Evolutionary conservation across 1,140 invertebrate genomes (phyloP).

Genomic region (Drosophila mayri): DNA sequence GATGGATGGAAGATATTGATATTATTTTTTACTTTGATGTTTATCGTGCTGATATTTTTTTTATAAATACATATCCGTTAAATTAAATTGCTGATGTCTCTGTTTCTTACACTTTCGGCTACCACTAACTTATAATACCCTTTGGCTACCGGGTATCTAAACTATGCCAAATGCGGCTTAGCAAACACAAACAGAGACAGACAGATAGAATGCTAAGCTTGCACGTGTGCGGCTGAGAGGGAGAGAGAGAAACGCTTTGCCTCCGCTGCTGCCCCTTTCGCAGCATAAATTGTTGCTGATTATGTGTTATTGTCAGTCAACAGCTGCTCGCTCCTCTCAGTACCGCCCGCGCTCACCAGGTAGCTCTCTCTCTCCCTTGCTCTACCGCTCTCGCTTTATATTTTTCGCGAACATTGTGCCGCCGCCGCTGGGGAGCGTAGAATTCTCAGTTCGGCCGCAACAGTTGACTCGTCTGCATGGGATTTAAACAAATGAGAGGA

Average conservation of each 20-base stretch:
- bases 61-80: too few relatives aligned
- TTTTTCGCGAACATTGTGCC: conserved; percentile 47
- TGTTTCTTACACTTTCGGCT: background rate
- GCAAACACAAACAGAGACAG: conserved; percentile 35
- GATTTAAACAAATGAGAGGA: conserved; percentile 46
- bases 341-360: conserved; percentile 16
- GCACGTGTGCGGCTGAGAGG: conserved; percentile 54
- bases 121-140: background rate
- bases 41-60: background rate
- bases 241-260: conserved; percentile 6
- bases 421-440: conserved; percentile 42
- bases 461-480: conserved; percentile 81
- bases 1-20: too few relatives aligned
- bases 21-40: background rate
- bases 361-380: conserved; percentile 13
- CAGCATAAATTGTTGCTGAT: conserved; percentile 76
- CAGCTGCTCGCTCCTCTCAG: conserved; percentile 49
- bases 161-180: conserved; percentile 79
- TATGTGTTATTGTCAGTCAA: conserved; percentile 78
- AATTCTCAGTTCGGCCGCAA: conserved; percentile 77
- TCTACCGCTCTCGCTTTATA: conserved; percentile 20
- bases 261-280: conserved; percentile 16
- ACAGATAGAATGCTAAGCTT: conserved; percentile 54
- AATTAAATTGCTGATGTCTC: background rate
- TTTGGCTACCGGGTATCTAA: conserved; percentile 16